These are phyloP conservation scores for Holotrichia oblita DNA, from an alignment of 1,140 invertebrate genomes.

Conservation along the genomic window DNA sequence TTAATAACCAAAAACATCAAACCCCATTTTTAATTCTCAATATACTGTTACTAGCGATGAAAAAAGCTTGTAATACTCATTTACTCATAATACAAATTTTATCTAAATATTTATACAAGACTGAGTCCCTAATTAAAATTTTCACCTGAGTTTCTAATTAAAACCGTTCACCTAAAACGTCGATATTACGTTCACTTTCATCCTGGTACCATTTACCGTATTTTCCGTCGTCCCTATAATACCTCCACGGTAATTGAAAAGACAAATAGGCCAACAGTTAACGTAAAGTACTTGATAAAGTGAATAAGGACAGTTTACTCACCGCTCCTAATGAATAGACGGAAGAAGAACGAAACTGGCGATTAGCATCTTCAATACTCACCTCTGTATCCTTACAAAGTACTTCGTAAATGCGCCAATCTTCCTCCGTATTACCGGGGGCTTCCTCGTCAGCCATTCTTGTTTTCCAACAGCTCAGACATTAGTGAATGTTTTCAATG, in stretches of 20 bases:
- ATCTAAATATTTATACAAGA: background rate
- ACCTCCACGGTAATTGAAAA: background rate
- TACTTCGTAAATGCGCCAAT: conserved; percentile 74
- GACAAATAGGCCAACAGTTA: conserved; percentile 3
- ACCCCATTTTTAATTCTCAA: too few relatives aligned
- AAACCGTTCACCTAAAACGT: background rate
- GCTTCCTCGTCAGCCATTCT: conserved; percentile 32
- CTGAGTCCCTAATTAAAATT: background rate
- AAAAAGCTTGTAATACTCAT: background rate
- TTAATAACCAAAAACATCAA: too few relatives aligned
- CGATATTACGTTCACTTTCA: conserved; percentile 24
- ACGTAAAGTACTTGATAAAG: background rate
- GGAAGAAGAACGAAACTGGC: background rate
- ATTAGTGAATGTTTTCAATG: conserved; percentile 18
- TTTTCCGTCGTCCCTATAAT: background rate
- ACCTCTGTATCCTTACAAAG: conserved; percentile 66
- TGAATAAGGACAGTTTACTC: conserved; percentile 5
- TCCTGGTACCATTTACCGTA: conserved; percentile 19
- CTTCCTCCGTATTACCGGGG: conserved; percentile 66
- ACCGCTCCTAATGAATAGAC: background rate
- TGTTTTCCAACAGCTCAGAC: background rate
- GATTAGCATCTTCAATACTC: conserved; percentile 42
- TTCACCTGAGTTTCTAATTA: background rate
- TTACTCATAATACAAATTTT: background rate
- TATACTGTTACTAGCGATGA: too few relatives aligned